Base-by-base conservation (phyloP, 2,113 vertebrate species). In the Ardeotis arabs region DNA sequence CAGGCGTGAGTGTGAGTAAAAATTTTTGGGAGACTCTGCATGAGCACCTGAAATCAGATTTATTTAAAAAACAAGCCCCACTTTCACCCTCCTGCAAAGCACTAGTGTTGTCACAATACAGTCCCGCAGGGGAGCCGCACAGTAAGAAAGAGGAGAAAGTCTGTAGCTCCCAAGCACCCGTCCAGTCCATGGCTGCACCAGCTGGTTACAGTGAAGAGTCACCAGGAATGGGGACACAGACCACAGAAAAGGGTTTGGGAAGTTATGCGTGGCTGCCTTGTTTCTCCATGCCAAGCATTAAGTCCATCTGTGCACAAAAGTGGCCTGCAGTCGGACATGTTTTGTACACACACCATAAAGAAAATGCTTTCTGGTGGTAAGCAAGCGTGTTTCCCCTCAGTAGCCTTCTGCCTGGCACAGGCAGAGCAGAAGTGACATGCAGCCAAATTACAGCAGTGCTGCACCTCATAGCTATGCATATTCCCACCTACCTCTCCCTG, bases 41-140 rank as follows among this genome's bases (percentile, higher is more conserved):
- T 8, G 10, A 72, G 35, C 28, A 84, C 4, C 25, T 63, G 44
- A 78, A 87, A 84, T 68, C 31, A 67, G n/a, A 47, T 52, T 53
- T 50, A 22, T 10, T 92, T 87, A 11, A 81, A 67, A 91, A 91
- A 58, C 6, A 75, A 72, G 44, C 22, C 52, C 13, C 19, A 7
- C 21, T 89, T 55, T 75, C 66, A 74, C 18, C 14, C 41, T 63
- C 25, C 31, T 55, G 23, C 25, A 33, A 4, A 28, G 15, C 24
- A 66, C 41, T 44, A 24, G 7, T 9, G 73, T 56, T 58, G 24
- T 41, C 39, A 55, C 4, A 3, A 7, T 70, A 27, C 1, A 2
- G 22, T 20, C 27, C 39, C 4, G 0, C 9, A 23, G 8, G 6
- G 4, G 4, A 62, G 8, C 49, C 1, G 1, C 0, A 2, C 35